Evolutionary conservation across 2,113 vertebrate species (phyloP).

Genomic region (Lophochroa leadbeateri): DNA sequence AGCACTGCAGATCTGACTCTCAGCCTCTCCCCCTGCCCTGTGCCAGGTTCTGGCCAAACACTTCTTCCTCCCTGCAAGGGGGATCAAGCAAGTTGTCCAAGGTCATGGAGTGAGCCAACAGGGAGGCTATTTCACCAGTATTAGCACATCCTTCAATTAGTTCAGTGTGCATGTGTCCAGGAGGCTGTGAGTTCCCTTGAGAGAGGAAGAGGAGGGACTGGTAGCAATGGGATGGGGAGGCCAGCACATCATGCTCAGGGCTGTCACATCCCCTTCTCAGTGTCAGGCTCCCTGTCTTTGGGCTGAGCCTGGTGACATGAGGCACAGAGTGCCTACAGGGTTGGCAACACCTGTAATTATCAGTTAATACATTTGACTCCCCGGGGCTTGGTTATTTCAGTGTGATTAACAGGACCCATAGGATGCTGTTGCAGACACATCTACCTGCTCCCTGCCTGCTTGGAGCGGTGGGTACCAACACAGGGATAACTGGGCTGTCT

Average conservation of each 20-base stretch:
- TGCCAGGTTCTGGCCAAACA: not conserved
- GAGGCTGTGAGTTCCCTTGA: rapidly evolving
- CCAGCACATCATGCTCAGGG: rapidly evolving
- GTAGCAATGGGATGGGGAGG: not conserved
- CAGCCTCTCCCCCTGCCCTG: not conserved
- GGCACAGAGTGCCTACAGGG: not conserved
- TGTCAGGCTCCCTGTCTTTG: not conserved
- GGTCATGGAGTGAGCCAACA: not conserved
- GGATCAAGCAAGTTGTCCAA: not conserved
- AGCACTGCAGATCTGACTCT: not conserved
- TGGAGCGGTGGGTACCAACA: rapidly evolving
- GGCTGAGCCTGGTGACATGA: not conserved
- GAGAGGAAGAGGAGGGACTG: not conserved
- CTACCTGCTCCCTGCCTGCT: not conserved
- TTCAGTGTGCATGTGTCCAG: not conserved
- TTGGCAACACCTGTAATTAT: not conserved
- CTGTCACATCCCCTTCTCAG: not conserved
- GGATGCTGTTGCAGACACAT: not conserved
- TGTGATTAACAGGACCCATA: slow-evolving; percentile 1
- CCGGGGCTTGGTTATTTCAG: slow-evolving; percentile 8
- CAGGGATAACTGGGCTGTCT: not conserved
- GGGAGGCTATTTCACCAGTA: not conserved
- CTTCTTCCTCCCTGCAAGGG: not conserved
- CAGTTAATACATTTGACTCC: slow-evolving; percentile 13
- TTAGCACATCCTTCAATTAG: not conserved